Evolutionary conservation across 2,797 vertebrate species (phyloP).

Genomic region (Chaenodraco wilsoni): DNA sequence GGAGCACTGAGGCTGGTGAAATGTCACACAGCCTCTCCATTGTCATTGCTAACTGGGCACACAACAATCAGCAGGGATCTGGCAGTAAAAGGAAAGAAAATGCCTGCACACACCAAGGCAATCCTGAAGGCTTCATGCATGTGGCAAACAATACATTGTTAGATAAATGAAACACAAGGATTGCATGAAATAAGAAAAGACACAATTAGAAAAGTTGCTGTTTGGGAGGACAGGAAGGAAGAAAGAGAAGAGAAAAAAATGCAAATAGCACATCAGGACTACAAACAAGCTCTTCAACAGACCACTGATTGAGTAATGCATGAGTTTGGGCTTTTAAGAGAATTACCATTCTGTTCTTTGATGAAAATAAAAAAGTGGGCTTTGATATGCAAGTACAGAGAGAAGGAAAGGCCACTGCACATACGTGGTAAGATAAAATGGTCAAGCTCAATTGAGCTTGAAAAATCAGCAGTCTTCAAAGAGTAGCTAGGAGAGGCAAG

Average conservation of each 20-base stretch:
- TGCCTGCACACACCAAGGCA: conserved; percentile 16
- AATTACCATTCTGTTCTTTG: conserved; percentile 66
- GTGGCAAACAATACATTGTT: conserved; percentile 29
- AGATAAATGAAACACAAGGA: conserved; percentile 17
- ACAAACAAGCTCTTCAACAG: conserved; percentile 43
- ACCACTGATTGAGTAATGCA: conserved; percentile 47
- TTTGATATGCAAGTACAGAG: conserved; percentile 75
- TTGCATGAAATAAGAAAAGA: conserved; percentile 1
- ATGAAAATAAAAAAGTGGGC: conserved; percentile 66
- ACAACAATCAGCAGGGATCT: conserved; percentile 56
- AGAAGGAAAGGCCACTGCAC: conserved; percentile 48
- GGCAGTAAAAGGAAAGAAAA: conserved; percentile 64
- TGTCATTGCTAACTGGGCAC: conserved; percentile 58
- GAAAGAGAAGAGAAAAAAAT: conserved; percentile 4
- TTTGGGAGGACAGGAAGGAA: conserved; percentile 20
- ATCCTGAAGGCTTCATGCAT: conserved; percentile 19
- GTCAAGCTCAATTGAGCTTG: conserved; percentile 60
- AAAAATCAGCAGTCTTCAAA: conserved; percentile 74
- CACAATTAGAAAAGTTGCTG: neutral
- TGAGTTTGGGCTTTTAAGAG: conserved; percentile 39
- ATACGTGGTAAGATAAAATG: conserved; percentile 64
- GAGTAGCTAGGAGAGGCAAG: conserved; percentile 45
- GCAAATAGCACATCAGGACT: conserved; percentile 24
- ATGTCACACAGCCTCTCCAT: conserved; percentile 62
- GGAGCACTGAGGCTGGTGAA: conserved; percentile 54